Percentiles rank a stretch among this genome's conserved stretches.
phyloP scores from a whole-genome alignment of 2,797 vertebrate genomes.

The Setipinna tenuifilis region DNA sequence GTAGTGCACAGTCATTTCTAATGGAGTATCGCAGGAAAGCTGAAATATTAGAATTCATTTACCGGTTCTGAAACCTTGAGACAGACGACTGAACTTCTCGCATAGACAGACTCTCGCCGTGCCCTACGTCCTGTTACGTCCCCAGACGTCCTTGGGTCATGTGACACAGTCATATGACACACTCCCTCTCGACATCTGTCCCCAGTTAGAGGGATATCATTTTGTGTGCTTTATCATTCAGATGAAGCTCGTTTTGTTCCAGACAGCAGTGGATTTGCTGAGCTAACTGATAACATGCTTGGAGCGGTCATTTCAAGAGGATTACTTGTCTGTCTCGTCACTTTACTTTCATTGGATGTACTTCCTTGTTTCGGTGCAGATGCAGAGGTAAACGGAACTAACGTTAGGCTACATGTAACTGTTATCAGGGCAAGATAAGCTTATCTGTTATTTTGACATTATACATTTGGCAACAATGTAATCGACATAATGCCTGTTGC shows the following conservation, averaged over 20 bases:
- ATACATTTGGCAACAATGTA: no score
- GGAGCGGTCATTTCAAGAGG: neutral
- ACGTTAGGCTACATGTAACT: neutral
- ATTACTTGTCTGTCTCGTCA: neutral
- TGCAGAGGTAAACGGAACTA: neutral
- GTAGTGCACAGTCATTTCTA: no score
- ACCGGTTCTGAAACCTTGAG: no score
- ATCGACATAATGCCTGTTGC: no score
- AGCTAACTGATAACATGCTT: neutral
- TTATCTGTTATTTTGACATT: no score
- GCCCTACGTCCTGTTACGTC: neutral
- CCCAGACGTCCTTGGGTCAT: neutral
- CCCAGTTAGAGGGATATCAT: neutral
- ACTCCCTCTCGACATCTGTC: neutral
- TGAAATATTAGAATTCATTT: no score
- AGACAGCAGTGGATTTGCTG: neutral
- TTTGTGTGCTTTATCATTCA: neutral
- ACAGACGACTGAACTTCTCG: neutral
- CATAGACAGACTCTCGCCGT: no score
- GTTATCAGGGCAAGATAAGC: neutral
- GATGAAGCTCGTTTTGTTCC: neutral
- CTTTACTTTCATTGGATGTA: neutral
- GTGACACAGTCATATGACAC: conserved; percentile 8
- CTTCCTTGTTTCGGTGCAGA: neutral
- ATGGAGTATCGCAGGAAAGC: no score